These are phyloP conservation scores for Xenopus petersii DNA, from an alignment of 2,797 vertebrate species.

Conservation along the genomic window DNA sequence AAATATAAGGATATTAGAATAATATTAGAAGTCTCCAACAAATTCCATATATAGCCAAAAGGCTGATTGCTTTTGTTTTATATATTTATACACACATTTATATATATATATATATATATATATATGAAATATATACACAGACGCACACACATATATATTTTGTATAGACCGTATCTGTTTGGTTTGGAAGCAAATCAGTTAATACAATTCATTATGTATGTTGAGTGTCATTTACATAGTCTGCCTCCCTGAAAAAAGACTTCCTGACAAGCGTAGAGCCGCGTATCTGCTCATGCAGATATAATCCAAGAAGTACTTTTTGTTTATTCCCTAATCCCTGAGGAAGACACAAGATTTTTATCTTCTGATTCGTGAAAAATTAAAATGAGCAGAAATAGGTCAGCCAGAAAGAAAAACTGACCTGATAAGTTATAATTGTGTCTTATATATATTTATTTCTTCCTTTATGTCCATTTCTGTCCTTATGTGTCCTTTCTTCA, in stretches of 20 bases:
- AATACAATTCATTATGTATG: slow-evolving; percentile 26
- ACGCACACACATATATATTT: no score
- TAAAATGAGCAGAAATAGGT: slow-evolving; percentile 44
- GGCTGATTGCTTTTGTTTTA: no score
- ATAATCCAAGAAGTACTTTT: slow-evolving; percentile 43
- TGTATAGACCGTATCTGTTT: no score
- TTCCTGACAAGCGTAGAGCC: slow-evolving; percentile 6
- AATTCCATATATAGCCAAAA: no score
- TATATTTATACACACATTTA: no score
- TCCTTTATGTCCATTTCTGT: slow-evolving; percentile 21
- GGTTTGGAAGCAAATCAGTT: slow-evolving; percentile 4
- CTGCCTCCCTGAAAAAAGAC: slow-evolving; percentile 1
- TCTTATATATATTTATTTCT: slow-evolving; percentile 12
- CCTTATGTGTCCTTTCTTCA: slow-evolving; percentile 7
- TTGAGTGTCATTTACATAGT: not conserved
- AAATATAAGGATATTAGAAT: no score
- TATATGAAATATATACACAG: no score
- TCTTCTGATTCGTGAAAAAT: slow-evolving; percentile 42
- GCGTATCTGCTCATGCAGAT: slow-evolving; percentile 33
- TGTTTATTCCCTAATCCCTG: slow-evolving; percentile 44
- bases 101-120: no score
- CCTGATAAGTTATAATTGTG: slow-evolving; percentile 16
- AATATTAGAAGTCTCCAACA: no score
- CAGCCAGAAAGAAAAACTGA: slow-evolving; percentile 37
- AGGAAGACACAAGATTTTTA: slow-evolving; percentile 41